Evolutionary conservation across 2,888 invertebrate genomes (phyloP).

Genomic region (Caenorhabditis uteleia): DNA sequence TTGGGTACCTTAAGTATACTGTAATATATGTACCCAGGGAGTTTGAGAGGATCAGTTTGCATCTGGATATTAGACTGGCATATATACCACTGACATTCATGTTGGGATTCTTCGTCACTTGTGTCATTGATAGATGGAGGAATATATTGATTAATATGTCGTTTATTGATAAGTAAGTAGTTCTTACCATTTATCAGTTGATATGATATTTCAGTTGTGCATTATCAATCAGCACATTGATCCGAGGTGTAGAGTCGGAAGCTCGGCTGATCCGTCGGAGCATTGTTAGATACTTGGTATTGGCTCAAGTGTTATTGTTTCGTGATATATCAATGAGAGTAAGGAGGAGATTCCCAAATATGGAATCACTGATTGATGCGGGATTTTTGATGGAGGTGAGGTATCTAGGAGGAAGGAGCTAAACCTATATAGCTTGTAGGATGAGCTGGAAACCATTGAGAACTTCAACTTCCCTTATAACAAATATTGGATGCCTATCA

Average conservation of each 20-base stretch:
- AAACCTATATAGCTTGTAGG: slow-evolving; percentile 3
- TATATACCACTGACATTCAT: slow-evolving; percentile 60
- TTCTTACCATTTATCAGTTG: not conserved
- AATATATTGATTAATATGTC: slow-evolving; percentile 50
- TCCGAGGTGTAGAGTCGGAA: slow-evolving; percentile 38
- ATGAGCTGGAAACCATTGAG: slow-evolving; percentile 49
- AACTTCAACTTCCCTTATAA: slow-evolving; percentile 40
- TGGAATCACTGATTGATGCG: slow-evolving; percentile 36
- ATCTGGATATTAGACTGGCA: slow-evolving; percentile 37
- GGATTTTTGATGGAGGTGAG: slow-evolving; percentile 15
- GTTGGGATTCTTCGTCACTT: slow-evolving; percentile 60
- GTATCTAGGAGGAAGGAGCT: not conserved
- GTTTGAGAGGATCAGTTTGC: slow-evolving; percentile 16
- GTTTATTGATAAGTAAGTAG: slow-evolving; percentile 59
- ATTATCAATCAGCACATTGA: slow-evolving; percentile 20
- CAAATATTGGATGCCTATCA: slow-evolving; percentile 58
- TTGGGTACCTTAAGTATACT: not conserved
- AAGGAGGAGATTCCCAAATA: slow-evolving; percentile 37
- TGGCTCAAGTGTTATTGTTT: slow-evolving; percentile 51
- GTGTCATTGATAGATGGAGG: slow-evolving; percentile 56
- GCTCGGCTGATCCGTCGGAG: slow-evolving; percentile 35
- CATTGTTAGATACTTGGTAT: slow-evolving; percentile 53
- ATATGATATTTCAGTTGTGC: slow-evolving; percentile 38
- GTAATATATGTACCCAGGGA: slow-evolving; percentile 1
- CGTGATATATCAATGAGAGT: slow-evolving; percentile 42